Evolutionary conservation across 2,888 invertebrate genomes (phyloP).

Genomic region (Dorcus hopei): DNA sequence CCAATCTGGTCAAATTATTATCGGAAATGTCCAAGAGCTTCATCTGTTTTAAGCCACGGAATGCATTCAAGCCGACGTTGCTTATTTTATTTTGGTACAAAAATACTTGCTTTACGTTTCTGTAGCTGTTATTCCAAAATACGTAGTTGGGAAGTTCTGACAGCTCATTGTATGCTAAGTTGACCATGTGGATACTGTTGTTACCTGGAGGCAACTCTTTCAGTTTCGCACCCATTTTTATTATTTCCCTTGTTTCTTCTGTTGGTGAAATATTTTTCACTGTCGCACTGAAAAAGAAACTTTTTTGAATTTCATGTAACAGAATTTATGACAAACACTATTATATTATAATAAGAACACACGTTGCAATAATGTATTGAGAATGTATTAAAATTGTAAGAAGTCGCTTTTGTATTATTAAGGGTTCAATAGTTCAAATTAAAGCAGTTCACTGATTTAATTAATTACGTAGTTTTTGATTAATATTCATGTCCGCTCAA

Average conservation of each 20-base stretch:
- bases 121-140: conserved; percentile 40
- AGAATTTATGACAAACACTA: too few species aligned
- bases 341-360: too few species aligned
- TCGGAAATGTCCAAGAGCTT: conserved; percentile 40
- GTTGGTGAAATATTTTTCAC: background rate
- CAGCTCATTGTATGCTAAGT: conserved; percentile 42
- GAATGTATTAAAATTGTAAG: too few species aligned
- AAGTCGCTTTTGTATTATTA: too few species aligned
- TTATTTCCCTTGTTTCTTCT: conserved; percentile 5
- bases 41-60: conserved; percentile 38
- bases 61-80: conserved; percentile 36
- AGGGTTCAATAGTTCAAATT: too few species aligned
- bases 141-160: conserved; percentile 32
- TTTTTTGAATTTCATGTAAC: too few species aligned
- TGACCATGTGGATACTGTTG: conserved; percentile 28
- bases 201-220: conserved; percentile 35
- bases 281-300: too few species aligned
- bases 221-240: conserved; percentile 18
- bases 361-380: too few species aligned
- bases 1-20: conserved; percentile 39
- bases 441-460: too few species aligned
- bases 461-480: too few species aligned
- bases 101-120: conserved; percentile 34
- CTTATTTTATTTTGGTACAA: conserved; percentile 40
- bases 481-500: too few species aligned